Evolutionary conservation across 2,888 invertebrate species (phyloP).

Genomic region (Agonopterix alstromeriana): DNA sequence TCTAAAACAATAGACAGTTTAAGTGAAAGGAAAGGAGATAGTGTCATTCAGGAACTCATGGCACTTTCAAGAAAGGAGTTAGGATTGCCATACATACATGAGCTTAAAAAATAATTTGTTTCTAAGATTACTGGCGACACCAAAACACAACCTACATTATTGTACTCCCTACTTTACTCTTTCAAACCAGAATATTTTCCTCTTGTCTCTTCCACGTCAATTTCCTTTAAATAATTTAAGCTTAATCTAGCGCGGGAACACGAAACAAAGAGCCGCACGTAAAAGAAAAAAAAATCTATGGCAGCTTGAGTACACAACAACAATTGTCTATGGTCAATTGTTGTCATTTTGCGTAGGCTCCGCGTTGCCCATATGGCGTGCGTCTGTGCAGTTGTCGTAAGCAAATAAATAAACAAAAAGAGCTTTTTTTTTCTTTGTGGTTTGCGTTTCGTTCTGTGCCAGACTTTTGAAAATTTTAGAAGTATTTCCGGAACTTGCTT

Average conservation of each 20-base stretch:
- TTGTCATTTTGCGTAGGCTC: slow-evolving; percentile 65
- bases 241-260: slow-evolving; percentile 17
- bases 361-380: slow-evolving; percentile 60
- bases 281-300: slow-evolving; percentile 26
- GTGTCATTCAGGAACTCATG: no score
- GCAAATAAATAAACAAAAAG: slow-evolving; percentile 46
- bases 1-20: no score
- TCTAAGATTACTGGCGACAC: no score
- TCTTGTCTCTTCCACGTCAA: slow-evolving; percentile 7
- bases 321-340: slow-evolving; percentile 55
- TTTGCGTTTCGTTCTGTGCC: slow-evolving; percentile 15
- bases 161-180: no score
- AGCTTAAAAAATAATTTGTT: no score
- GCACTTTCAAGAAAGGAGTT: no score
- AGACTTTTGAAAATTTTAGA: not conserved
- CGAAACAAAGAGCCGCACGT: slow-evolving; percentile 20
- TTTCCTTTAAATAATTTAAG: slow-evolving; percentile 33
- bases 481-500: no score
- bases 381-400: slow-evolving; percentile 32
- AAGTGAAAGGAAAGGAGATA: no score
- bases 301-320: slow-evolving; percentile 53
- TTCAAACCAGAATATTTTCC: not conserved
- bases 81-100: no score
- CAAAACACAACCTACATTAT: no score
- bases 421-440: slow-evolving; percentile 25